Conservation (phyloP, 2,797 vertebrate genomes). For the Passerculus sandwichensis region DNA sequence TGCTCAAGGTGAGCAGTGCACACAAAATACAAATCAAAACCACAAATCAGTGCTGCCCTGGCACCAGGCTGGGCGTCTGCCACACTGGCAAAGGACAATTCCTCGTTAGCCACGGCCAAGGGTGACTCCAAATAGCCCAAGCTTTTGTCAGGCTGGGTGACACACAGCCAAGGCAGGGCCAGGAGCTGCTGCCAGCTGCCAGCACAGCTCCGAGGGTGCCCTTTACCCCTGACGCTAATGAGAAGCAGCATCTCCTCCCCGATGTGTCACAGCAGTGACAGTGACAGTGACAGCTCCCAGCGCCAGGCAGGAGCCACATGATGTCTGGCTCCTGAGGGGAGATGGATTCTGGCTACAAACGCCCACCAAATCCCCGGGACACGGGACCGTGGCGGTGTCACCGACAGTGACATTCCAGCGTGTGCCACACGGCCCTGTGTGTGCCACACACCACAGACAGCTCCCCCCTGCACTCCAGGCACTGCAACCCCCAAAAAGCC, state of each 20-base stretch:
- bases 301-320: conserved; percentile 71
- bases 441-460: not conserved
- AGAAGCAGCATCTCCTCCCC: conserved; percentile 58
- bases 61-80: not conserved
- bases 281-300: conserved; percentile 36
- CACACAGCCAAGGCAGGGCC: not conserved
- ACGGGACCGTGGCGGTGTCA: not conserved
- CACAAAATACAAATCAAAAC: not conserved
- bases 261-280: not conserved
- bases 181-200: not conserved
- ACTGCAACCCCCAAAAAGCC: not conserved
- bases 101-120: not conserved
- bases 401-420: not conserved
- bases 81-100: not conserved
- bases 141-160: not conserved
- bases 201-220: not conserved
- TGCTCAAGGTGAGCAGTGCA: not conserved
- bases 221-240: conserved; percentile 40
- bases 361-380: not conserved
- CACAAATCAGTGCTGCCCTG: not conserved
- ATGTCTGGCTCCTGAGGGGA: conserved; percentile 62
- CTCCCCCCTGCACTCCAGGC: not conserved
- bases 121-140: not conserved
- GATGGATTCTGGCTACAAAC: conserved; percentile 10
- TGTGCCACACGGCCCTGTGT: not conserved